These are phyloP conservation scores for Rhipidura dahli DNA, from an alignment of 2,113 vertebrate genomes.

Conservation along the genomic window DNA sequence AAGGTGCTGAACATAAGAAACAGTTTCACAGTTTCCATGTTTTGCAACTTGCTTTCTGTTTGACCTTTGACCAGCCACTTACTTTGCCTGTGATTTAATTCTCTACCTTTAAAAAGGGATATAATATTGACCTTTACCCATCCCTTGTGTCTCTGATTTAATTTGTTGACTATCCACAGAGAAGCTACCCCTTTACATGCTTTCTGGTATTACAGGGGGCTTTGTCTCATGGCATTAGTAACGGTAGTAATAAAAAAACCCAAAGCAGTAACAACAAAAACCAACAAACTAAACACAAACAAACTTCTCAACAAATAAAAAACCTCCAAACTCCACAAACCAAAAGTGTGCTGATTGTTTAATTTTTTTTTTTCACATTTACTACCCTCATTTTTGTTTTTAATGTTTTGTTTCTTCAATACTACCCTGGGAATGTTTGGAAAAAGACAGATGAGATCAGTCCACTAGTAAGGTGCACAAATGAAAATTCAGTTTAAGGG, in stretches of 20 bases:
- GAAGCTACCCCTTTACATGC: background rate
- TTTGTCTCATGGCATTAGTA: background rate
- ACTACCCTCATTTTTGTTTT: background rate
- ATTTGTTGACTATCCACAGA: background rate
- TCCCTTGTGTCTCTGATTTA: background rate
- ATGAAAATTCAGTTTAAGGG: background rate
- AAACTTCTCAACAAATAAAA: background rate
- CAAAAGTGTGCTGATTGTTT: background rate
- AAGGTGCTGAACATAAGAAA: background rate
- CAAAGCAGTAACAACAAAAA: background rate
- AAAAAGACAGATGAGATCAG: background rate
- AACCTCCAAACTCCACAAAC: background rate
- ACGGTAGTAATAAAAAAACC: background rate
- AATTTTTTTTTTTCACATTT: background rate
- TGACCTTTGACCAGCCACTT: background rate
- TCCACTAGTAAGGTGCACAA: background rate
- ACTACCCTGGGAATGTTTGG: background rate
- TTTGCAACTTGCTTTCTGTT: background rate
- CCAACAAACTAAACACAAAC: background rate
- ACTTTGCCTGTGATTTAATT: conserved; percentile 8
- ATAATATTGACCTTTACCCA: background rate
- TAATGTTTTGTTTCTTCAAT: background rate
- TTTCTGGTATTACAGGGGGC: background rate
- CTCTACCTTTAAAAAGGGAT: conserved; percentile 1
- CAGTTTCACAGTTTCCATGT: background rate